A percentile compares a stretch with the other conserved stretches of the same genome.
Evolutionary conservation across 2,113 vertebrate genomes (phyloP).

Genomic region (Rhabdomys dilectus): DNA sequence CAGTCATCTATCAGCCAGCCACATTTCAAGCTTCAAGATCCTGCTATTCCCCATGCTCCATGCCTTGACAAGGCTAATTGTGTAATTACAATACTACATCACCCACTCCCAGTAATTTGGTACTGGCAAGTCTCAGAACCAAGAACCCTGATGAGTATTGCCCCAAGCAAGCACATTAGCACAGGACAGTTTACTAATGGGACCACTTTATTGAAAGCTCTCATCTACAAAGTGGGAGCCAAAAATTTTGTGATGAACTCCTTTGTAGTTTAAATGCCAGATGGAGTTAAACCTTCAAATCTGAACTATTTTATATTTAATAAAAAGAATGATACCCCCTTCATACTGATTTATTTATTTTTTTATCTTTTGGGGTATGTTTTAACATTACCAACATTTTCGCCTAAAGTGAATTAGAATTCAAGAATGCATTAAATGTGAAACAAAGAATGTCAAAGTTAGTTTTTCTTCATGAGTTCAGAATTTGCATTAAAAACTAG

Average conservation of each 20-base stretch:
- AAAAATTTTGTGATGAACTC: conserved; percentile 73
- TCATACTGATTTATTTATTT: not conserved
- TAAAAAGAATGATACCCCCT: not conserved
- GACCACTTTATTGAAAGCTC: conserved; percentile 66
- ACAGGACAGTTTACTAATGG: conserved; percentile 82
- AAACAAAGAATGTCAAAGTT: conserved; percentile 4
- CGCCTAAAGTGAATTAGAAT: not conserved
- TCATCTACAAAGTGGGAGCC: conserved; percentile 63
- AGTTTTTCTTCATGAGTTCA: not conserved
- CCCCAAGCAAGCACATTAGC: conserved; percentile 84
- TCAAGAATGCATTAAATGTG: not conserved
- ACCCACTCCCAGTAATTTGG: conserved; percentile 72
- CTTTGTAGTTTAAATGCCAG: conserved; percentile 69
- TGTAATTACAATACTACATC: conserved; percentile 80
- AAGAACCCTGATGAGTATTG: conserved; percentile 77
- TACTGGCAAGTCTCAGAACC: conserved; percentile 75
- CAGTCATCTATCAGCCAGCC: conserved; percentile 86
- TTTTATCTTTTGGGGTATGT: not conserved
- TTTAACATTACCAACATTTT: conserved; percentile 37
- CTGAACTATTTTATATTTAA: conserved; percentile 34
- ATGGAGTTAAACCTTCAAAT: conserved; percentile 55
- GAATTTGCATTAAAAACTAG: not conserved
- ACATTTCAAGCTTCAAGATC: conserved; percentile 78
- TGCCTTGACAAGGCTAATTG: conserved; percentile 86
- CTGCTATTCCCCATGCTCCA: conserved; percentile 81